These are phyloP conservation scores for Ambastaia sidthimunki DNA, from an alignment of 2,797 vertebrate species.

Conservation along the genomic window DNA sequence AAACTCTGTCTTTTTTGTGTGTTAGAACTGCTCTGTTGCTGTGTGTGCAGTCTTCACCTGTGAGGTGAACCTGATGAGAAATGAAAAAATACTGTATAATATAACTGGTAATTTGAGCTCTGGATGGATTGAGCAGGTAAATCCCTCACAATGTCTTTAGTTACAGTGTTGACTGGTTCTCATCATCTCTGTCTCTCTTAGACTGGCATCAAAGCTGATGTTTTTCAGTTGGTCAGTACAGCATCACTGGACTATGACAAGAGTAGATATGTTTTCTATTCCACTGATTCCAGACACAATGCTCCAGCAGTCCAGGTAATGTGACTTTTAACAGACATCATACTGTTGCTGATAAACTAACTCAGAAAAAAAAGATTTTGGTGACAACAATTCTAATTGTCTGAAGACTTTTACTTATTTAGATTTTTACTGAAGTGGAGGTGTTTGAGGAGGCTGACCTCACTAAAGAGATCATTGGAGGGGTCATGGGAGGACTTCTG, in stretches of 20 bases:
- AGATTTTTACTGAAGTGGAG: slow-evolving; percentile 83
- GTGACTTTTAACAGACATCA: neutral
- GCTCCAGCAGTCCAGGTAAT: slow-evolving; percentile 48
- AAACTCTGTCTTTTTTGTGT: slow-evolving; percentile 11
- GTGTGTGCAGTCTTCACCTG: slow-evolving; percentile 77
- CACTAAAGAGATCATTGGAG: slow-evolving; percentile 80
- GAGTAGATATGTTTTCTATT: slow-evolving; percentile 70
- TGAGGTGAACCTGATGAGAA: slow-evolving; percentile 54
- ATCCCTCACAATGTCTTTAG: neutral
- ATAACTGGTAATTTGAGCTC: slow-evolving; percentile 78
- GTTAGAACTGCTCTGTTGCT: slow-evolving; percentile 81
- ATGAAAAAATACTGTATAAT: slow-evolving; percentile 59
- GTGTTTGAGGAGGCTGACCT: slow-evolving; percentile 69
- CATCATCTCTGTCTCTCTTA: slow-evolving; percentile 52
- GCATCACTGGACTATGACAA: slow-evolving; percentile 76
- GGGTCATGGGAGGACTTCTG: slow-evolving; percentile 77
- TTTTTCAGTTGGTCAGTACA: slow-evolving; percentile 75
- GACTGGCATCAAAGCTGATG: slow-evolving; percentile 72
- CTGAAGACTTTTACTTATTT: neutral
- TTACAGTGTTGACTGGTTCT: neutral
- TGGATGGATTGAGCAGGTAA: slow-evolving; percentile 80
- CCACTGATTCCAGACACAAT: slow-evolving; percentile 61
- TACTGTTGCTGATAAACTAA: neutral
- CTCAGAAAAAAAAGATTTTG: neutral
- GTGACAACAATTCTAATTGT: neutral